These are phyloP conservation scores for Tryphoninae sp. DNA, from an alignment of 2,888 invertebrate species.

Conservation along the genomic window DNA sequence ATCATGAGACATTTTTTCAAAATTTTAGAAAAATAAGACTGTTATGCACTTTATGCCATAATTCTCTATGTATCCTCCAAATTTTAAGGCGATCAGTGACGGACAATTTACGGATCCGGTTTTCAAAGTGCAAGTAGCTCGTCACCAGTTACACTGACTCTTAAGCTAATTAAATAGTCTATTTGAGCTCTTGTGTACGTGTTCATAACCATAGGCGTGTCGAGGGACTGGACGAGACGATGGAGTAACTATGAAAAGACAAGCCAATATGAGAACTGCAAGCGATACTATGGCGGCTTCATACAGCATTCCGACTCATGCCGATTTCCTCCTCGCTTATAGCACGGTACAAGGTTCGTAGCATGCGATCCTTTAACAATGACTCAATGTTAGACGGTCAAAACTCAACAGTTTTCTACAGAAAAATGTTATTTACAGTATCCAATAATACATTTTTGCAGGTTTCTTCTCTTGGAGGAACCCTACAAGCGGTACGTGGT, in stretches of 20 bases:
- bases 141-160: too few relatives aligned
- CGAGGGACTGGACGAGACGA: slow-evolving; percentile 81
- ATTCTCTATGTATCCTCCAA: too few relatives aligned
- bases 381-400: too few relatives aligned
- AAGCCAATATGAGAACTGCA: slow-evolving; percentile 66
- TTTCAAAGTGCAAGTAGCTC: too few relatives aligned
- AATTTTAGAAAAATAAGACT: too few relatives aligned
- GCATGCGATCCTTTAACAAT: background rate
- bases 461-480: slow-evolving; percentile 84
- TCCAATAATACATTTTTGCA: slow-evolving; percentile 67
- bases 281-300: slow-evolving; percentile 74
- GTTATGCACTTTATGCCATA: too few relatives aligned
- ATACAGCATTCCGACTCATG: slow-evolving; percentile 83
- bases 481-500: slow-evolving; percentile 84
- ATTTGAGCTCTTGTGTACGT: background rate
- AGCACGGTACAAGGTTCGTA: slow-evolving; percentile 83
- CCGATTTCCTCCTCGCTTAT: slow-evolving; percentile 84
- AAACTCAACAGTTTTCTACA: too few relatives aligned
- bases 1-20: too few relatives aligned
- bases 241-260: slow-evolving; percentile 76
- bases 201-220: slow-evolving; percentile 81
- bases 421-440: background rate
- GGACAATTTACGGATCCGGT: too few relatives aligned
- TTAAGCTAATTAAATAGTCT: background rate
- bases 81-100: too few relatives aligned